Evolutionary conservation across 2,888 invertebrate species (phyloP).

Genomic region (Eustalomyia histrio): DNA sequence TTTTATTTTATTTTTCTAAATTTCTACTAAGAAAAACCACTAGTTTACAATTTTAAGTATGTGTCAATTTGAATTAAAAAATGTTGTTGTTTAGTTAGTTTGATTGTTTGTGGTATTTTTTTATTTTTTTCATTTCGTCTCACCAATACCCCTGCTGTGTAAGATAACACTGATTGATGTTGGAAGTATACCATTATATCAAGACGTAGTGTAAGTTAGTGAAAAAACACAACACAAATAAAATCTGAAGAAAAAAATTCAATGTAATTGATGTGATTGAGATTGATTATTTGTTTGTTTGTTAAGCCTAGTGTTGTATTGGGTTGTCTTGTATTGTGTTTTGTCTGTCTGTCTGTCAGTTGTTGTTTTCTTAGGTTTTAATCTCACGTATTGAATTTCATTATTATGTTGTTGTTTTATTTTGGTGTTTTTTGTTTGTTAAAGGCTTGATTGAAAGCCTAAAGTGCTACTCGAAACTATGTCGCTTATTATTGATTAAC

Average conservation of each 20-base stretch:
- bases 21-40: no score
- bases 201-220: background rate
- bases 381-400: slow-evolving; percentile 51
- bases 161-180: slow-evolving; percentile 61
- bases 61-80: slow-evolving; percentile 8
- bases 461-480: slow-evolving; percentile 50
- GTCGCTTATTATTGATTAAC: slow-evolving; percentile 53
- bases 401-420: slow-evolving; percentile 32
- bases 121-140: background rate
- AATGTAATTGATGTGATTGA: slow-evolving; percentile 67
- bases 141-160: slow-evolving; percentile 26
- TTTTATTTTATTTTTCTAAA: no score
- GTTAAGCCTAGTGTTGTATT: slow-evolving; percentile 1
- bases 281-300: slow-evolving; percentile 65
- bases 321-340: background rate
- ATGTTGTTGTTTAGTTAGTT: slow-evolving; percentile 2
- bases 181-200: background rate
- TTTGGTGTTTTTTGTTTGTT: slow-evolving; percentile 16
- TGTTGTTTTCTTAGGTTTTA: slow-evolving; percentile 11
- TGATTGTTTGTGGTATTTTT: slow-evolving; percentile 6
- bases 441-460: slow-evolving; percentile 57
- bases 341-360: slow-evolving; percentile 10
- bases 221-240: slow-evolving; percentile 3
- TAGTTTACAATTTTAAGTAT: no score
- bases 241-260: slow-evolving; percentile 32